phyloP scores from a whole-genome alignment of 2,888 invertebrate species.

The Isoperla grammatica region DNA sequence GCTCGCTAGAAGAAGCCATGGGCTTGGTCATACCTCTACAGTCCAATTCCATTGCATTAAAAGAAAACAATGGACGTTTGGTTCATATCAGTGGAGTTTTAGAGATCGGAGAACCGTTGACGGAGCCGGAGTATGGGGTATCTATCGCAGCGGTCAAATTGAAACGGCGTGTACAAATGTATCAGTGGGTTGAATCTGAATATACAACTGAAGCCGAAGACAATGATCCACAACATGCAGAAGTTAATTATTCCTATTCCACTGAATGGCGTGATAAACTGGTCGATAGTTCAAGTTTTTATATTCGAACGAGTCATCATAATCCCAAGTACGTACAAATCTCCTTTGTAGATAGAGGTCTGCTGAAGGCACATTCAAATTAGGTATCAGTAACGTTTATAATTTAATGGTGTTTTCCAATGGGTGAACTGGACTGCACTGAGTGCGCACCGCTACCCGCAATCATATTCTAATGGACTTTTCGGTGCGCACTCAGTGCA shows the following conservation, averaged over 20 bases:
- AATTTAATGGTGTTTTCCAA: background rate
- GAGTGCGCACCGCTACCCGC: too few species aligned
- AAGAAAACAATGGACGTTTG: conserved; percentile 65
- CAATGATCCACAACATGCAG: conserved; percentile 33
- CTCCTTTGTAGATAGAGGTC: background rate
- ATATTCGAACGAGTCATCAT: conserved; percentile 69
- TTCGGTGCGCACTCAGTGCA: too few species aligned
- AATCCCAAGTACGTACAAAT: conserved; percentile 67
- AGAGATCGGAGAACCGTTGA: conserved; percentile 70
- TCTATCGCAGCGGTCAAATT: conserved; percentile 79
- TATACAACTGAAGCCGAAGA: conserved; percentile 35
- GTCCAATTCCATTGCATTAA: conserved; percentile 44
- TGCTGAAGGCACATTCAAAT: conserved; percentile 36
- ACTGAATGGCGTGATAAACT: conserved; percentile 82
- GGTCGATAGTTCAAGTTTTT: conserved; percentile 72
- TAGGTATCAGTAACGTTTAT: background rate
- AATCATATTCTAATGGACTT: too few species aligned
- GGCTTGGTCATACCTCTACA: conserved; percentile 52
- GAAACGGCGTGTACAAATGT: conserved; percentile 84
- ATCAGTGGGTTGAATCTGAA: conserved; percentile 84
- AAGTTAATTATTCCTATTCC: conserved; percentile 72
- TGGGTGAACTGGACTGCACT: too few species aligned
- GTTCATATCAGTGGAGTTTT: conserved; percentile 73
- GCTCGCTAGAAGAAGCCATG: conserved; percentile 72
- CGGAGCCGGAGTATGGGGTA: conserved; percentile 81